Percentiles rank a stretch among this genome's conserved stretches.
phyloP scores from a whole-genome alignment of 2,113 vertebrate species.

The Pagrus major region DNA sequence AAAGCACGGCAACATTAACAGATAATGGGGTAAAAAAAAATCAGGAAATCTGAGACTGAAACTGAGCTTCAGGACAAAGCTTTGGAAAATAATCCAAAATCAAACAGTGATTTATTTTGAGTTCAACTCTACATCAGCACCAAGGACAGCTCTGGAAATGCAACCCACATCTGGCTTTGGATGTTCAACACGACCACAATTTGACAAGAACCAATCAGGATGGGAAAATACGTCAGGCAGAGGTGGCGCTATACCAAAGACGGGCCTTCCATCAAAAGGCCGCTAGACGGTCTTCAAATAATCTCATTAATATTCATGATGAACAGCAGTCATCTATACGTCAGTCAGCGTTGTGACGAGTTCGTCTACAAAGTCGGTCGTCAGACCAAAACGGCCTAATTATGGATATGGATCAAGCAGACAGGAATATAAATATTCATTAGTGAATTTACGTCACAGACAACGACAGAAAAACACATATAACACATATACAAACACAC shows the following conservation, averaged over 20 bases:
- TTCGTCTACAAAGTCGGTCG: not conserved
- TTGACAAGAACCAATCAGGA: not conserved
- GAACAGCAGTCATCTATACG: constrained; percentile 13
- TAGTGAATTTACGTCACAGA: constrained; percentile 14
- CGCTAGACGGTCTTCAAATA: constrained; percentile 45
- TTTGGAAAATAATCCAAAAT: not conserved
- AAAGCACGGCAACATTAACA: not conserved
- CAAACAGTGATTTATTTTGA: not conserved
- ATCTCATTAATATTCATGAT: constrained; percentile 53
- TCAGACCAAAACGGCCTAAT: constrained; percentile 29
- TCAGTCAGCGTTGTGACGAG: constrained; percentile 29
- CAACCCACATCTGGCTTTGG: not conserved
- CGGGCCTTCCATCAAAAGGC: not conserved
- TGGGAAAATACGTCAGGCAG: not conserved
- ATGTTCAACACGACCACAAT: not conserved
- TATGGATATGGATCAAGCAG: constrained; percentile 40
- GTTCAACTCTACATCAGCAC: not conserved
- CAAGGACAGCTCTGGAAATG: constrained; percentile 5
- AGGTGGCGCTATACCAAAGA: not conserved
- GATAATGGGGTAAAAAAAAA: not conserved
- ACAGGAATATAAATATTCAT: constrained; percentile 31
- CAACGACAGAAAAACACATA: not conserved
- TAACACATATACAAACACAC: not conserved
- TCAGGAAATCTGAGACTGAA: not conserved
- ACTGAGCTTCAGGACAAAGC: not conserved